Conservation (phyloP, 2,113 vertebrate species). For the Raphicerus campestris region DNA sequence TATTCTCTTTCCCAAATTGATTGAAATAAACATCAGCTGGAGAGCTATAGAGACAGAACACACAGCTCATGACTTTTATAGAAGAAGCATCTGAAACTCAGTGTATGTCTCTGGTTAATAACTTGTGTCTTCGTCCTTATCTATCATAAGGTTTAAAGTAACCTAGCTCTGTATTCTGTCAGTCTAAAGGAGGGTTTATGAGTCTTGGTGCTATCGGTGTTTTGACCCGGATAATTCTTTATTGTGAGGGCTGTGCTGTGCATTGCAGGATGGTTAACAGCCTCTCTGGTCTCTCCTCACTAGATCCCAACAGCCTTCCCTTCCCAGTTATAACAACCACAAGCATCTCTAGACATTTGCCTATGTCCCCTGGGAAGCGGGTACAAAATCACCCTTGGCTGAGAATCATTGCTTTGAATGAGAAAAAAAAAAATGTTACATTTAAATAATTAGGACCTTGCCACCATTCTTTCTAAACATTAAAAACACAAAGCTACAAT, state of each 20-base stretch:
- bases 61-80: neutral
- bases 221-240: neutral
- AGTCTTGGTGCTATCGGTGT: neutral
- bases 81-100: neutral
- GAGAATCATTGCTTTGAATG: neutral
- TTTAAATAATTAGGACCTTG: neutral
- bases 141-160: neutral
- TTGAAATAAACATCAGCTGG: slow-evolving; percentile 6
- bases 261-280: neutral
- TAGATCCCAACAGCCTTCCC: too few species aligned
- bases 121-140: neutral
- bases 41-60: neutral
- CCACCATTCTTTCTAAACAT: neutral
- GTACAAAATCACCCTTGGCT: too few species aligned
- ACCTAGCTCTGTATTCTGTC: neutral
- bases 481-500: neutral
- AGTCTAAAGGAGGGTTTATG: neutral
- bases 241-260: neutral
- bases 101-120: slow-evolving; percentile 13
- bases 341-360: neutral
- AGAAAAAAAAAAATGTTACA: neutral
- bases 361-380: neutral
- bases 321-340: neutral
- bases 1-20: slow-evolving; percentile 21
- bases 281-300: neutral